Base-by-base conservation (phyloP, 2,113 vertebrate genomes). In the Cichladusa arquata region DNA sequence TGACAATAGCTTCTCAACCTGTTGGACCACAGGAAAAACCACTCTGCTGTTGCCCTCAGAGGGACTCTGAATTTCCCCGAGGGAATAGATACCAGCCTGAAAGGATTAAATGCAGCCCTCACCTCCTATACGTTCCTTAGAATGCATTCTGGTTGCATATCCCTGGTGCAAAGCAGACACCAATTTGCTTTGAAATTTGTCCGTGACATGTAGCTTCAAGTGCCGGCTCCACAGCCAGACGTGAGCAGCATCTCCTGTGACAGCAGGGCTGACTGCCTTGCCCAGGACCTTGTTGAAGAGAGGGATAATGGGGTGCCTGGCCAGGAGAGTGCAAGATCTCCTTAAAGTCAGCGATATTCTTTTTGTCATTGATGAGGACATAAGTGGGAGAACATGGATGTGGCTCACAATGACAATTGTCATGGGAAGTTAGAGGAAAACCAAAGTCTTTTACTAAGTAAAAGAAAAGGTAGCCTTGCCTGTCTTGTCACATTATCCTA, bases 271-370 rank as follows among this genome's bases (percentile, higher is more conserved):
- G 64, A 42, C 92, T 95, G 77, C 67, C 47, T 64, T 9, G 1
- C 61, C 44, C 73, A 47, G 67, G 58, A 78, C 28, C 44, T 85
- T 86, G 50, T 9, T 1, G 4, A 80, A 91, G 56, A 97, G 34
- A 93, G 42, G 85, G 86, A 93, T 95, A 94, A 90, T 80, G 83
- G 84, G 58, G 79, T 94, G 81, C 15, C 47, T 88, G 2, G 1
- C 69, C 89, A 87, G 65, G 44, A 94, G 36, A 91, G 45, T 62
- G 72, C 93, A 88, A 96, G 64, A 92, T 96, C 93, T 95, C 69
- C 58, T 95, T 94, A 92, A 92, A 96, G 84, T 96, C 91, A 97
- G 90, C 93, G 96, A 90, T 86, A 96, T 82, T 92, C 51, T 83
- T 97, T 84, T 86, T 97, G 86, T 96, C 93, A 86, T 80, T 96